These are phyloP conservation scores for Urechis unicinctus DNA, from an alignment of 2,888 invertebrate genomes.

Conservation along the genomic window DNA sequence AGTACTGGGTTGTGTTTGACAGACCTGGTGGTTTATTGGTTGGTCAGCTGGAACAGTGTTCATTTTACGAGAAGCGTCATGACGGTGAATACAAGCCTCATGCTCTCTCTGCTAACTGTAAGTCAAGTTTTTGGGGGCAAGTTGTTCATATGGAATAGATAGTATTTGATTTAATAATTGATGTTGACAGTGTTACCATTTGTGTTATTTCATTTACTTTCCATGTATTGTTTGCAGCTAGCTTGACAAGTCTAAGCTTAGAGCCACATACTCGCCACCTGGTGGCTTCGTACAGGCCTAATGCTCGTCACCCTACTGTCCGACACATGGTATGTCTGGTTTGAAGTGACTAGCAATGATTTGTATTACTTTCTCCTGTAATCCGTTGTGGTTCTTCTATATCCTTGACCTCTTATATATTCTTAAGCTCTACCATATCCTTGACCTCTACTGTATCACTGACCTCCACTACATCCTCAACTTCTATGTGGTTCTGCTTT, in stretches of 20 bases:
- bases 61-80: conserved; percentile 35
- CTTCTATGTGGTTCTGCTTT: no score
- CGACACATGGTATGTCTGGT: conserved; percentile 46
- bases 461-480: no score
- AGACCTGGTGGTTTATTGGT: conserved; percentile 44
- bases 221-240: conserved; percentile 21
- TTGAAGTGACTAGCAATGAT: no score
- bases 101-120: no score
- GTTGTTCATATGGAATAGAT: no score
- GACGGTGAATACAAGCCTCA: conserved; percentile 24
- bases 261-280: conserved; percentile 62
- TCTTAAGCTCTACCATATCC: no score
- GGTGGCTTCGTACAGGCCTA: conserved; percentile 67
- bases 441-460: no score
- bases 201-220: neutral
- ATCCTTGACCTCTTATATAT: no score
- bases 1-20: conserved; percentile 17
- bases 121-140: no score
- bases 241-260: conserved; percentile 67
- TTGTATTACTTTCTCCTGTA: no score
- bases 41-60: conserved; percentile 39
- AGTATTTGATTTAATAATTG: neutral
- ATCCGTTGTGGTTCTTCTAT: no score
- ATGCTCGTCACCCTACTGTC: conserved; percentile 53
- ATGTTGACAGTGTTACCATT: neutral